These are phyloP conservation scores for Megathymus violae DNA, from an alignment of 1,140 invertebrate genomes.

Conservation along the genomic window DNA sequence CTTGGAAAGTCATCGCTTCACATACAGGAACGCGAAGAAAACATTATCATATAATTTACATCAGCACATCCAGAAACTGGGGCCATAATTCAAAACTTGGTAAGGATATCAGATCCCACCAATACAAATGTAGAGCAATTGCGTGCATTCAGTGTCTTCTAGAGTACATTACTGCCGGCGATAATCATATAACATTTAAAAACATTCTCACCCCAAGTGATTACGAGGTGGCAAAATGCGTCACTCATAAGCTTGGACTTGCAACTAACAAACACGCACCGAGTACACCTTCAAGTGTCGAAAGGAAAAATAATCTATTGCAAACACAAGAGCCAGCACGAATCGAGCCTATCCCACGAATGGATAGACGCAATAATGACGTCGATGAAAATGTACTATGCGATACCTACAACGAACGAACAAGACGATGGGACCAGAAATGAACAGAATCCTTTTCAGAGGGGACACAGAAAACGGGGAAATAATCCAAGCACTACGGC, in stretches of 20 bases:
- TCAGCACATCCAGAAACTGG: slow-evolving; percentile 31
- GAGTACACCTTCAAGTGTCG: slow-evolving; percentile 25
- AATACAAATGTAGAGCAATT: slow-evolving; percentile 35
- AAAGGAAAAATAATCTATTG: slow-evolving; percentile 39
- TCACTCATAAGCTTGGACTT: slow-evolving; percentile 44
- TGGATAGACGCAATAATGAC: slow-evolving; percentile 12
- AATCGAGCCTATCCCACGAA: not conserved
- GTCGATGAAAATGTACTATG: slow-evolving; percentile 14
- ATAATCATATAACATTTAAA: slow-evolving; percentile 36
- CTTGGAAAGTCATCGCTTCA: slow-evolving; percentile 37
- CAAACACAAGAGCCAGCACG: slow-evolving; percentile 18
- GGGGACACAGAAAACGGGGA: not conserved
- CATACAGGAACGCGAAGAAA: slow-evolving; percentile 6
- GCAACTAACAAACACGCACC: slow-evolving; percentile 14
- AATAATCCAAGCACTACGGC: slow-evolving; percentile 5
- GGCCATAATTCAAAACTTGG: slow-evolving; percentile 33
- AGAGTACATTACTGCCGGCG: slow-evolving; percentile 47
- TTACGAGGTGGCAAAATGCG: slow-evolving; percentile 40
- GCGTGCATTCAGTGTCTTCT: slow-evolving; percentile 43
- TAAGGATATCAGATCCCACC: slow-evolving; percentile 20
- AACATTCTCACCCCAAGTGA: slow-evolving; percentile 40
- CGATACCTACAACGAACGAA: slow-evolving; percentile 17
- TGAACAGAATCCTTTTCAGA: slow-evolving; percentile 13
- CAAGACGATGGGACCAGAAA: slow-evolving; percentile 28
- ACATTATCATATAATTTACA: slow-evolving; percentile 39